Conservation (phyloP, 2,113 vertebrate species). For the Ophthalmolycus amberensis region DNA sequence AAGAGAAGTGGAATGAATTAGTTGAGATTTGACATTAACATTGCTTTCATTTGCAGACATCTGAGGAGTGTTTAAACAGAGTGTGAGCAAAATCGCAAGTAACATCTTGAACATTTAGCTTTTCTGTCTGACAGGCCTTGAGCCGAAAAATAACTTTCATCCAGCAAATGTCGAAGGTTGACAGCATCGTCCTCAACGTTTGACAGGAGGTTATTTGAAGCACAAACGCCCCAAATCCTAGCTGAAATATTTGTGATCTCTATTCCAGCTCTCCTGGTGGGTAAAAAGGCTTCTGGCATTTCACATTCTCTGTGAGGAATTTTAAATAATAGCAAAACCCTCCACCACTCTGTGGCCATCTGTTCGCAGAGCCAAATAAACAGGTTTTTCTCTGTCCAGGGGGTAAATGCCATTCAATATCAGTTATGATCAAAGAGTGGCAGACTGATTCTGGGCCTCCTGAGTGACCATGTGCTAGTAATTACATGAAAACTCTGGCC, state of each 20-base stretch:
- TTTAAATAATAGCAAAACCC: conserved; percentile 67
- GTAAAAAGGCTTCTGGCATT: conserved; percentile 57
- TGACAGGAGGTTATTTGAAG: conserved; percentile 55
- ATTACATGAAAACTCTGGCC: conserved; percentile 62
- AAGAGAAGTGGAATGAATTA: conserved; percentile 39
- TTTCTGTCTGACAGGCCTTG: conserved; percentile 22
- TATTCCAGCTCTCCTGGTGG: conserved; percentile 51
- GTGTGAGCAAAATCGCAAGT: conserved; percentile 49
- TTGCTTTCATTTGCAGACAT: conserved; percentile 36
- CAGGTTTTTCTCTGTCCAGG: conserved; percentile 60
- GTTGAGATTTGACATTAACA: conserved; percentile 39
- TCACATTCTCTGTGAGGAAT: conserved; percentile 54
- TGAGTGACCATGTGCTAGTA: conserved; percentile 61
- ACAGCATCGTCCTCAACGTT: conserved; percentile 33
- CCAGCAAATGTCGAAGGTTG: conserved; percentile 55
- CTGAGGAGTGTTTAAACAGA: conserved; percentile 34
- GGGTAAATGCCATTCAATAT: conserved; percentile 67
- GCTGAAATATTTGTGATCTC: conserved; percentile 54
- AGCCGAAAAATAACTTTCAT: conserved; percentile 43
- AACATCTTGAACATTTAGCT: conserved; percentile 31
- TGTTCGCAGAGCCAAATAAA: conserved; percentile 64
- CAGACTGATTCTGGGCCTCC: conserved; percentile 48
- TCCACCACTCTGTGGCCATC: conserved; percentile 70
- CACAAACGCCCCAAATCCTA: conserved; percentile 45
- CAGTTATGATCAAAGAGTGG: conserved; percentile 69